Evolutionary conservation across 1,140 invertebrate genomes (phyloP), one percentile per base, ranked within the genome.

Genomic region (Macrostomum lignano): DNA sequence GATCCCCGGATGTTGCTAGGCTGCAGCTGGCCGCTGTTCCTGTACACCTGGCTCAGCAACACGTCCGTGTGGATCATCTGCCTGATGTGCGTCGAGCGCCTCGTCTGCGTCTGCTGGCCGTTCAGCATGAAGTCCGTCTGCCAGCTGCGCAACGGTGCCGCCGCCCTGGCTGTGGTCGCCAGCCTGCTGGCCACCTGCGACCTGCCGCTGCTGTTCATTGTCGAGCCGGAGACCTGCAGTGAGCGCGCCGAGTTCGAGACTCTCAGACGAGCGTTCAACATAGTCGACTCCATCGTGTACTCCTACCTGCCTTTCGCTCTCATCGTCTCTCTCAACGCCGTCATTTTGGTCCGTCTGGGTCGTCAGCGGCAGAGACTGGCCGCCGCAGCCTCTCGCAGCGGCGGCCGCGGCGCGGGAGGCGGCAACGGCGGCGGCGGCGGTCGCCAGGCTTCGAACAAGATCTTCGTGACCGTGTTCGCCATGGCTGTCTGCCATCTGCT

Each of bases 71-170:
- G 26, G 26, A 15, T 28, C 7, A 28, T 28, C 3, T 14, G 15
- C 19, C 26, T 28, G 26, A 14, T 28, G 15, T 28, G 26, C 19
- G 19, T 28, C 19, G 26, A 28, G 19, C 26, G 26, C 26, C 15
- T 14, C 9, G 9, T 28, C 19, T 28, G 26, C 26, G 26, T 28
- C 4, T 28, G 15, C 9, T 7, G 15, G 3, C 26, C 26, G 3
- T 14, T 28, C 9, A 9, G 19, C 19, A 17, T 17, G 14, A 28
- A 28, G 19, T 17, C 7, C 4, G 19, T 28, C 19, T 28, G 26
- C 26, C 26, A 17, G 3, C 19, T 28, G 9, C 3, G 26, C 15
- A 28, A 28, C 9, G 26, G 26, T 15, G 19, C 3, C 19, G 7
- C 19, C 15, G 26, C 26, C 7, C 19, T 28, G 15, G 9, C 3